Base-by-base conservation (phyloP, 1,140 invertebrate species). In the Cotesia chilonis region DNA sequence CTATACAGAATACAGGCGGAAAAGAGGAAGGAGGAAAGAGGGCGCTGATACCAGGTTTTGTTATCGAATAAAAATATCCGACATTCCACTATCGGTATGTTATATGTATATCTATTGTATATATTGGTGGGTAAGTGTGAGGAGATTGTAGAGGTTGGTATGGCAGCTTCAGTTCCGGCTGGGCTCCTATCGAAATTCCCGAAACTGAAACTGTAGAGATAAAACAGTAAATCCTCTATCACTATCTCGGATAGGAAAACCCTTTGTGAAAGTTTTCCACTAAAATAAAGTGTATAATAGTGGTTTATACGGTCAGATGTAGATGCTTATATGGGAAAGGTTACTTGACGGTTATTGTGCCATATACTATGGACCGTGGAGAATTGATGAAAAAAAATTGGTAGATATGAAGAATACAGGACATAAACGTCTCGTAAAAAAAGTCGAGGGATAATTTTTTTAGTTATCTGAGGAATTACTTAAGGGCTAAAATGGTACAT, bases 41-140 rank as follows among this genome's bases (percentile, higher is more conserved):
- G 64, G 36, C 28, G 36, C 17, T 68, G 51, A 68, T 68, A 55
- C 51, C 66, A 54, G 54, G 57, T 17, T 28, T 28, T 14, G 57
- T 59, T 73, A 73, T 63, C 65, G 65, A 61, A 68, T 73, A 68
- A 73, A 66, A 66, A 66, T 66, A 66, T 66, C 64, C 12, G 51
- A 66, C 64, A 66, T 66, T 66, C 64, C 64, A 51, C 37, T 66
- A 66, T 66, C 64, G 12, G 38, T 28, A 66, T 47, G 41, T 20
- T 17, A 9, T 37, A 47, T 14, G 51, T 10, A 41, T 47, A 37
- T 28, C 28, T 28, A 28, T 28, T 28, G 28, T 7, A 41, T 41
- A 47, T 47, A 47, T 47, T 6, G 2, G 41, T 47, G 41, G 10
- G 10, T 47, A 41, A 41, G 41, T 47, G 41, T 47, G 41, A 47